phyloP scores from a whole-genome alignment of 2,113 vertebrate genomes.

The Amazona guildingii region DNA sequence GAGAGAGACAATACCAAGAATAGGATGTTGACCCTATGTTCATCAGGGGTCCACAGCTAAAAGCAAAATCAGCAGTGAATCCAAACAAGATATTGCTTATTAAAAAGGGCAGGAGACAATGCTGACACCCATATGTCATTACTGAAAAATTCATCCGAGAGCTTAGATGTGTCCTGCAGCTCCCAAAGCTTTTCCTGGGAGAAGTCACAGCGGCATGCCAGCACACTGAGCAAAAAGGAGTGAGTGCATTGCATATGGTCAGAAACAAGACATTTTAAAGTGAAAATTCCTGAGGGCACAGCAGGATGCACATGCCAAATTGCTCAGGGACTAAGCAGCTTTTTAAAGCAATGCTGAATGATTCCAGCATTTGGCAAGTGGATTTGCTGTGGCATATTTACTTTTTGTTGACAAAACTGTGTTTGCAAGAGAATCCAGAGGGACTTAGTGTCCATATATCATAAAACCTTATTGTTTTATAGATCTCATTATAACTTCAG shows the following conservation, averaged over 20 bases:
- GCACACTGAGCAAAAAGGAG: neutral
- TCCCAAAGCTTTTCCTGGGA: slow-evolving; percentile 13
- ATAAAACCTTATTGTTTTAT: neutral
- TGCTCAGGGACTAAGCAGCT: neutral
- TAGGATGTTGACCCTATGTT: neutral
- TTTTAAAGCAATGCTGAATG: neutral
- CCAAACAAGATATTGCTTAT: neutral
- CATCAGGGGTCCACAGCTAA: slow-evolving; percentile 9
- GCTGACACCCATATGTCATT: neutral
- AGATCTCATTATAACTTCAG: neutral
- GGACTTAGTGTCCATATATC: neutral
- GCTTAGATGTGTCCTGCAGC: slow-evolving; percentile 28
- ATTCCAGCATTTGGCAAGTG: neutral
- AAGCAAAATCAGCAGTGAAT: slow-evolving; percentile 44
- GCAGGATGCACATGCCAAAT: fast-evolving
- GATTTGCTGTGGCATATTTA: neutral
- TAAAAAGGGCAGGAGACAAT: slow-evolving; percentile 46
- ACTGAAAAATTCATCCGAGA: slow-evolving; percentile 18
- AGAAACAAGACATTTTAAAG: slow-evolving; percentile 10
- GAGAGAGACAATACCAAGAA: neutral
- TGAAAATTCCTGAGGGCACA: slow-evolving; percentile 7
- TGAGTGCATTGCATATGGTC: neutral
- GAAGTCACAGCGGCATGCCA: slow-evolving; percentile 5
- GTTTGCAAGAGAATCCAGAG: neutral
- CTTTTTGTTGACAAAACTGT: slow-evolving; percentile 5